Percentiles rank a stretch among this genome's conserved stretches.
Conservation (phyloP, 2,113 vertebrate species). For the Donacobius atricapilla region DNA sequence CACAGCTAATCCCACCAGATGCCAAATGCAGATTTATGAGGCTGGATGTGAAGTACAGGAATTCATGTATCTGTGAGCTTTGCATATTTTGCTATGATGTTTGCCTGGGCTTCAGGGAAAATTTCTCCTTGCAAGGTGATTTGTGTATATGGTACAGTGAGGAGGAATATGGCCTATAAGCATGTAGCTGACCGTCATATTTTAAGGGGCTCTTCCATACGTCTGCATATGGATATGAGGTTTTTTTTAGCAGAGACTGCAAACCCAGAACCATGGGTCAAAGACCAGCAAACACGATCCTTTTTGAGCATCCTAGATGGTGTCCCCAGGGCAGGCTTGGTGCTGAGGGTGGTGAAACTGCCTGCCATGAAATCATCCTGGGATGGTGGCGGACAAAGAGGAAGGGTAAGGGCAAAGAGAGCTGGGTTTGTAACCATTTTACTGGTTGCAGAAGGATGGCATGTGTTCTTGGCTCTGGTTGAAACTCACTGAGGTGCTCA, state of each 20-base stretch:
- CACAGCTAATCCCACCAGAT: not conserved
- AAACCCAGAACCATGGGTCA: not conserved
- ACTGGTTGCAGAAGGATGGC: not conserved
- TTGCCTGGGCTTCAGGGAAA: not conserved
- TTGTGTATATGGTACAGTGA: not conserved
- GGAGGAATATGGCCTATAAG: not conserved
- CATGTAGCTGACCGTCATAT: not conserved
- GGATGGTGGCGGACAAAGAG: not conserved
- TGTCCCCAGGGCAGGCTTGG: not conserved
- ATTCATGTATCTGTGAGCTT: not conserved
- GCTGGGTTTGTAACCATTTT: rapidly evolving
- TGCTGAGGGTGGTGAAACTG: not conserved
- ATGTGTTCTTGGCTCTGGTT: not conserved
- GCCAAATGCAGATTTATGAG: rapidly evolving
- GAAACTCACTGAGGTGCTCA: not conserved
- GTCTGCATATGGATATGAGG: not conserved
- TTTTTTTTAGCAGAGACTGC: not conserved
- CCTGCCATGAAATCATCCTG: not conserved
- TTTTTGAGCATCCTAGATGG: not conserved
- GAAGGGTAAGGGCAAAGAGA: not conserved
- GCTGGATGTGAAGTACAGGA: not conserved
- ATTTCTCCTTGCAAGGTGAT: not conserved
- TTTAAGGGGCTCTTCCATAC: not conserved
- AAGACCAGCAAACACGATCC: not conserved
- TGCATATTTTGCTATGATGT: not conserved